Base-by-base conservation (phyloP, 2,113 vertebrate genomes). In the Penelope pileata region DNA sequence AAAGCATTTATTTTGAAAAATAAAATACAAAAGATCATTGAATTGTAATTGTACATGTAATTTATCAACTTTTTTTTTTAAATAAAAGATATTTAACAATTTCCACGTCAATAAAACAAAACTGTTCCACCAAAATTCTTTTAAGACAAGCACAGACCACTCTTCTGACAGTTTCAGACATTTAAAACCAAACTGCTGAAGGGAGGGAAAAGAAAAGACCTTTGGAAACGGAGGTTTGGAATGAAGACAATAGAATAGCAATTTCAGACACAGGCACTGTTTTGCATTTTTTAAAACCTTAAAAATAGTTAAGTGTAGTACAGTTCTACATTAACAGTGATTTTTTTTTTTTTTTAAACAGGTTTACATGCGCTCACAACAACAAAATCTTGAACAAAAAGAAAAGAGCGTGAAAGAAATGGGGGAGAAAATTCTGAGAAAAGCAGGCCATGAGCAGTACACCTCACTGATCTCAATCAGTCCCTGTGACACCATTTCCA, bases 1-100 rank as follows among this genome's bases (percentile, higher is more conserved):
- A 98, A 98, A 98, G 98, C 97, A 98, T 98, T 98, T 98, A 98
- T 98, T 98, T 98, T 98, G 97, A 98, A 98, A 98, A 98, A 98
- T 98, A 98, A 98, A 98, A 98, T 98, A 98, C 97, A 98, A 98
- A 98, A 98, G 96, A 82, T 97, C 96, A 94, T 97, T 97, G 95
- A 83, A 94, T 95, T 98, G 95, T 97, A 98, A 98, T 97, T 97
- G 92, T 98, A 97, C 96, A 96, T 87, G 96, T 97, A 89, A 93
- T 92, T 96, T 94, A 94, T 95, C 91, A 93, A 86, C 54, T 93
- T 95, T 73, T 96, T 95, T 90, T 92, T 94, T 98, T 97, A 98
- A 98, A 98, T 98, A 98, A 95, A 91, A 88, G 94, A 76, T 81
- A 97, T 94, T 97, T 94, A 95, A 96, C 94, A 94, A 69, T 95